Percentiles rank a stretch among this genome's conserved stretches.
Conservation (phyloP, 1,140 invertebrate genomes). For the Agrypnia vestita region DNA sequence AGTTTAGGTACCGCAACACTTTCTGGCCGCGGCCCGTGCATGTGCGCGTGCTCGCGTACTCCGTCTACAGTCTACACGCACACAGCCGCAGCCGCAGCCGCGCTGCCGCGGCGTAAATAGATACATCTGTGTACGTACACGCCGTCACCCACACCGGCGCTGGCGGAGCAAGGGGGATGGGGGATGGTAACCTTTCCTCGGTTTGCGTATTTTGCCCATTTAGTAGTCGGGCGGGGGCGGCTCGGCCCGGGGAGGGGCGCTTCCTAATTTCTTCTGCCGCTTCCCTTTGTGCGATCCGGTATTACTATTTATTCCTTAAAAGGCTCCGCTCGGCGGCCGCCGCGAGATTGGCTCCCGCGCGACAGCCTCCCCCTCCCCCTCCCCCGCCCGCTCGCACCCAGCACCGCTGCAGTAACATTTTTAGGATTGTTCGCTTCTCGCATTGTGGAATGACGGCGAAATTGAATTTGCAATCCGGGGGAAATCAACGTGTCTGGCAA, state of each 20-base stretch:
- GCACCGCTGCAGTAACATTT: slow-evolving; percentile 24
- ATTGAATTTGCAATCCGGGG: slow-evolving; percentile 14
- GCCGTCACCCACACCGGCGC: slow-evolving; percentile 5
- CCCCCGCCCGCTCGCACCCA: slow-evolving; percentile 65
- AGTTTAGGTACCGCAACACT: slow-evolving; percentile 49
- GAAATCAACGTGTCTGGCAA: background rate
- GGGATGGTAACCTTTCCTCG: slow-evolving; percentile 49
- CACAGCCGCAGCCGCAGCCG: background rate
- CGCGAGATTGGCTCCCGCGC: slow-evolving; percentile 49
- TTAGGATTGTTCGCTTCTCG: slow-evolving; percentile 41
- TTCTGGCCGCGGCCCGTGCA: slow-evolving; percentile 34
- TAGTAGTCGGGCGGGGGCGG: slow-evolving; percentile 43
- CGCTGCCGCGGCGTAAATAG: slow-evolving; percentile 30
- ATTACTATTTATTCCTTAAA: slow-evolving; percentile 57
- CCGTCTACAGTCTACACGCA: slow-evolving; percentile 42
- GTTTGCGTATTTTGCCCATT: slow-evolving; percentile 55
- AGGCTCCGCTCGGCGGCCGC: slow-evolving; percentile 48
- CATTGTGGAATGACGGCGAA: slow-evolving; percentile 31
- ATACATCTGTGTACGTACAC: slow-evolving; percentile 41
- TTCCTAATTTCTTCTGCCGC: slow-evolving; percentile 55
- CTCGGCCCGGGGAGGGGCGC: slow-evolving; percentile 25
- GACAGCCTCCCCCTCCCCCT: slow-evolving; percentile 30
- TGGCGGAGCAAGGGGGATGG: background rate
- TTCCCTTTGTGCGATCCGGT: slow-evolving; percentile 55
- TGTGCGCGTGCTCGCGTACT: slow-evolving; percentile 39